A percentile compares a stretch with the other conserved stretches of the same genome.
These are phyloP conservation scores for Chaetogeoica ovagalla DNA, from an alignment of 2,888 invertebrate species.

Conservation along the genomic window DNA sequence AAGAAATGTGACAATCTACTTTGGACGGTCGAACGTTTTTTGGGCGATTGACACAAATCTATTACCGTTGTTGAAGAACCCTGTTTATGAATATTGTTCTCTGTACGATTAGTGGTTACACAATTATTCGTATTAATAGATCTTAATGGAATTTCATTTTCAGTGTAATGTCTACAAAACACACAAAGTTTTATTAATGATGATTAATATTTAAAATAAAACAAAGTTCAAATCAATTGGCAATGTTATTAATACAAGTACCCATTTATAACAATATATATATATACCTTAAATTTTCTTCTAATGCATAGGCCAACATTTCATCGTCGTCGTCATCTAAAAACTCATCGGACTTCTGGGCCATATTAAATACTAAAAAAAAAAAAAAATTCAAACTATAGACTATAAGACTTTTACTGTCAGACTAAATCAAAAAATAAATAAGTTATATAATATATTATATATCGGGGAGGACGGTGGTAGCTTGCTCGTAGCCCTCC, in stretches of 20 bases:
- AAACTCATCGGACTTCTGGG: not conserved
- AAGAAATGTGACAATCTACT: conserved; percentile 44
- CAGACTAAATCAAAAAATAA: too few species aligned
- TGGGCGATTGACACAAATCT: conserved; percentile 34
- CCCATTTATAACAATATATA: too few species aligned
- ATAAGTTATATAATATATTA: too few species aligned
- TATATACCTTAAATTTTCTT: conserved; percentile 56
- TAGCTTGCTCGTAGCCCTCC: too few species aligned
- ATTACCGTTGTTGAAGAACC: not conserved
- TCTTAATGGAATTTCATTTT: not conserved
- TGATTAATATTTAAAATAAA: too few species aligned
- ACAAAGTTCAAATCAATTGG: too few species aligned
- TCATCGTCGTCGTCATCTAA: conserved; percentile 54
- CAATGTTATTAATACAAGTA: too few species aligned
- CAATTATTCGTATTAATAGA: not conserved
- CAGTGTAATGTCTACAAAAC: conserved; percentile 20
- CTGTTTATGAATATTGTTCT: too few species aligned
- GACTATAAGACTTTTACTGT: too few species aligned
- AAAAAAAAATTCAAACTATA: not conserved
- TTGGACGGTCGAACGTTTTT: conserved; percentile 27
- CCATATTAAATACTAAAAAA: not conserved
- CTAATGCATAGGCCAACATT: conserved; percentile 55
- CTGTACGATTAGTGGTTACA: too few species aligned
- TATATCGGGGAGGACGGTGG: too few species aligned
- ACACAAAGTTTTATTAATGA: not conserved